Percentiles rank a stretch among this genome's conserved stretches.
phyloP scores from a whole-genome alignment of 1,140 invertebrate genomes.

The Liolophura sinensis region DNA sequence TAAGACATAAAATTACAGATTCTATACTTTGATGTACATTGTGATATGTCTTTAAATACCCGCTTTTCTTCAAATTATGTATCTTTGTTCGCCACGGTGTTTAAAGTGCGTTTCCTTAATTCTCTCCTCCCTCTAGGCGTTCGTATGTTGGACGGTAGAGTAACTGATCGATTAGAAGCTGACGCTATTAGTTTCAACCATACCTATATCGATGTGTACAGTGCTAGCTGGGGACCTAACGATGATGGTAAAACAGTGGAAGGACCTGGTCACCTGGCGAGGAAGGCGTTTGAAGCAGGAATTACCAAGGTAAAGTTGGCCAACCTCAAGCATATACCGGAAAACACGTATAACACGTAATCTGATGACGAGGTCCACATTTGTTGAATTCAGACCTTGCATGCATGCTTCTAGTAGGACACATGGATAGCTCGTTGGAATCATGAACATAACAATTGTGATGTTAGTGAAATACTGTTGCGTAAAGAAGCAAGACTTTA shows the following conservation, averaged over 20 bases:
- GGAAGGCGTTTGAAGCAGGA: conserved; percentile 47
- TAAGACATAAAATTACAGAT: no score
- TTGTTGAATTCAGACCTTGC: no score
- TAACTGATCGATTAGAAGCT: conserved; percentile 54
- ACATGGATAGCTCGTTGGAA: no score
- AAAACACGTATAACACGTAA: neutral
- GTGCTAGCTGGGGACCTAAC: conserved; percentile 60
- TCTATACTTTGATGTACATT: no score
- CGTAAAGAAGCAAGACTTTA: no score
- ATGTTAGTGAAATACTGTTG: no score
- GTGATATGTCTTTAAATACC: no score
- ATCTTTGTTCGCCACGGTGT: no score
- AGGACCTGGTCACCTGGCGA: conserved; percentile 47
- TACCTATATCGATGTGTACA: conserved; percentile 56
- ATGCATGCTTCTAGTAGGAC: no score
- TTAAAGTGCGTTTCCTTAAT: neutral
- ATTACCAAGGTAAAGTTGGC: conserved; percentile 41
- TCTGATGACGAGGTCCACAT: neutral
- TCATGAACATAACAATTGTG: no score
- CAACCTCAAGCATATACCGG: neutral
- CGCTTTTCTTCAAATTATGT: no score
- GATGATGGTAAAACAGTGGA: conserved; percentile 57
- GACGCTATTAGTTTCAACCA: conserved; percentile 43
- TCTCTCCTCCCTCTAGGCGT: conserved; percentile 41
- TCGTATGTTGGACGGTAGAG: conserved; percentile 54